Percentiles rank a stretch among this genome's conserved stretches.
These are phyloP conservation scores for Anthopleura sola DNA, from an alignment of 64 coral and sea anemone genomes.

Conservation along the genomic window DNA sequence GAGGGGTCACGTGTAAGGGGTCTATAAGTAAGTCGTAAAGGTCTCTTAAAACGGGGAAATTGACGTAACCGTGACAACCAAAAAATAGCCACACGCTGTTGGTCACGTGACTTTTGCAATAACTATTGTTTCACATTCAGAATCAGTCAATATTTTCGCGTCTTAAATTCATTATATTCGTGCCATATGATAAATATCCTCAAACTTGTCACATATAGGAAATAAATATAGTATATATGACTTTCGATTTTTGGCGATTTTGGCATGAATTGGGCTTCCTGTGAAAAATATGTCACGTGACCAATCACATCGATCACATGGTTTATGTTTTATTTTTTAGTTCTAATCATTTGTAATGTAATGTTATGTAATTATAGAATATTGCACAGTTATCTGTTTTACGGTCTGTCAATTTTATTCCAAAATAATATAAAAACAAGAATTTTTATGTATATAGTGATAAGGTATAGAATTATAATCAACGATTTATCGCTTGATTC, in stretches of 20 bases:
- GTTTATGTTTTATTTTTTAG: not conserved
- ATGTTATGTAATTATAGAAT: not conserved
- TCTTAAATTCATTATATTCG: not conserved
- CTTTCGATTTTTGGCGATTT: not conserved
- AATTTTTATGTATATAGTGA: not conserved
- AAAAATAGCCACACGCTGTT: too few relatives aligned
- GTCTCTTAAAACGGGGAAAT: too few relatives aligned
- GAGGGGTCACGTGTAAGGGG: too few relatives aligned
- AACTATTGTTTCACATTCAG: too few relatives aligned
- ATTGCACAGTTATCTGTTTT: not conserved
- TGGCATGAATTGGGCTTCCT: not conserved
- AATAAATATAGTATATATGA: too few relatives aligned
- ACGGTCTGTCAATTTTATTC: not conserved
- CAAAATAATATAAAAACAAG: not conserved
- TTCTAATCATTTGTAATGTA: not conserved
- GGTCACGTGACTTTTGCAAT: too few relatives aligned
- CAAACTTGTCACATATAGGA: not conserved
- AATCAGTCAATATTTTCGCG: not conserved
- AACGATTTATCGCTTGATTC: not conserved
- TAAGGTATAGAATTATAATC: not conserved
- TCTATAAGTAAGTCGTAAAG: too few relatives aligned
- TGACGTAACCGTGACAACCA: too few relatives aligned
- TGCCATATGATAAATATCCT: too few relatives aligned
- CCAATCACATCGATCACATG: not conserved
- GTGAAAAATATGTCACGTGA: not conserved